These are phyloP conservation scores for Stramonita haemastoma DNA, from an alignment of 2,888 invertebrate species.

Conservation along the genomic window DNA sequence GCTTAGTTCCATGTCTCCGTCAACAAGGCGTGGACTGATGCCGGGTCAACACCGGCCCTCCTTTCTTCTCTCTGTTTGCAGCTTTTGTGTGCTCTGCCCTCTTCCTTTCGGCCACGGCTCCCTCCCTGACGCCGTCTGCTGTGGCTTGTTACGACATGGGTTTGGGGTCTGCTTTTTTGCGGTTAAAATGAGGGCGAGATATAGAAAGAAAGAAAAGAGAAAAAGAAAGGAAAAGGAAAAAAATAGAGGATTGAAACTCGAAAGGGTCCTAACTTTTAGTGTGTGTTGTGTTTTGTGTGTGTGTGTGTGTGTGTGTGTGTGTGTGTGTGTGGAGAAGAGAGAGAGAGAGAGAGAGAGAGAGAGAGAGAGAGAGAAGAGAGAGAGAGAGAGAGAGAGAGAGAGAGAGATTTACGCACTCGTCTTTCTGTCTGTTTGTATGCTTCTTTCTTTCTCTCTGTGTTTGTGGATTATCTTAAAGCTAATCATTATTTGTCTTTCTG, in stretches of 20 bases:
- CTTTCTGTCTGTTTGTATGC: too few relatives aligned
- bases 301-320: background rate
- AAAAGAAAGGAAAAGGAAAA: too few relatives aligned
- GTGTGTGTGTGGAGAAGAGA: background rate
- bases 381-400: background rate
- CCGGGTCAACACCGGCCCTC: background rate
- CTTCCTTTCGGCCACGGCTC: background rate
- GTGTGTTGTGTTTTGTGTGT: too few relatives aligned
- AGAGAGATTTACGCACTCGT: background rate
- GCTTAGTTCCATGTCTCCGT: too few relatives aligned
- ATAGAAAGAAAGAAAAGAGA: too few relatives aligned
- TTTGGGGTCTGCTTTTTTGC: too few relatives aligned
- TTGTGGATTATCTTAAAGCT: too few relatives aligned
- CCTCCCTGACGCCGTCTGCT: background rate
- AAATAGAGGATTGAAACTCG: too few relatives aligned
- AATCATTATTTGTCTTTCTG: too few relatives aligned
- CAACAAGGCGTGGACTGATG: too few relatives aligned
- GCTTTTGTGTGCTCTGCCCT: background rate
- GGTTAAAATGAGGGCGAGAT: too few relatives aligned
- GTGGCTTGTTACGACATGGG: too few relatives aligned
- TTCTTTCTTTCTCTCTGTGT: background rate
- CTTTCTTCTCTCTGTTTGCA: background rate
- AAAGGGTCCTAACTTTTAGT: background rate
- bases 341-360: conserved; percentile 1
- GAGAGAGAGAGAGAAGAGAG: background rate